phyloP scores from a whole-genome alignment of 2,113 vertebrate genomes.

The Isurus oxyrinchus region DNA sequence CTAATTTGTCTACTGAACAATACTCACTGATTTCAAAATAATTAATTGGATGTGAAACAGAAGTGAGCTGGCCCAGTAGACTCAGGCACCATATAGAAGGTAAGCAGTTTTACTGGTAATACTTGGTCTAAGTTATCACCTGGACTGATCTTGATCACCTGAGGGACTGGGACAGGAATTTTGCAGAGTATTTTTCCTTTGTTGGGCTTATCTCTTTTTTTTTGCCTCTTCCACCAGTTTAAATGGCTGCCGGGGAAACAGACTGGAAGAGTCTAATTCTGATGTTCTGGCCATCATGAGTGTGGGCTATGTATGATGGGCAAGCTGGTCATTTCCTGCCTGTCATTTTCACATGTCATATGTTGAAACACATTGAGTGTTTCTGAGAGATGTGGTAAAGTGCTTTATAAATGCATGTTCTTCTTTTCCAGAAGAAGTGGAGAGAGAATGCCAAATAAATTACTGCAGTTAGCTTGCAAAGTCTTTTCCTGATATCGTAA shows the following conservation, averaged over 20 bases:
- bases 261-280: background rate
- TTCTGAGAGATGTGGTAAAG: background rate
- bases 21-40: background rate
- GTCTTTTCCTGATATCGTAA: background rate
- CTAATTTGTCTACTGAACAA: no score
- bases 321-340: background rate
- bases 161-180: background rate
- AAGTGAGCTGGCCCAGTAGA: background rate
- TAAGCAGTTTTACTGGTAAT: background rate
- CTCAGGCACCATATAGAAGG: background rate
- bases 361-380: background rate
- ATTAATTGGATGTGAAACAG: background rate
- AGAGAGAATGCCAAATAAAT: background rate
- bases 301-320: background rate
- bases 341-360: background rate
- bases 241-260: background rate
- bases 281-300: background rate
- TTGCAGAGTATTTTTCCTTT: background rate
- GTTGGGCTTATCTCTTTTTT: background rate
- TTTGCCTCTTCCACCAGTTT: background rate
- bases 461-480: background rate
- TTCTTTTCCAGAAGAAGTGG: background rate
- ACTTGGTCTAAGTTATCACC: background rate
- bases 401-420: background rate
- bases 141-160: background rate